Base-by-base conservation (phyloP, 2,797 vertebrate species). In the Dromococcyx pavoninus region DNA sequence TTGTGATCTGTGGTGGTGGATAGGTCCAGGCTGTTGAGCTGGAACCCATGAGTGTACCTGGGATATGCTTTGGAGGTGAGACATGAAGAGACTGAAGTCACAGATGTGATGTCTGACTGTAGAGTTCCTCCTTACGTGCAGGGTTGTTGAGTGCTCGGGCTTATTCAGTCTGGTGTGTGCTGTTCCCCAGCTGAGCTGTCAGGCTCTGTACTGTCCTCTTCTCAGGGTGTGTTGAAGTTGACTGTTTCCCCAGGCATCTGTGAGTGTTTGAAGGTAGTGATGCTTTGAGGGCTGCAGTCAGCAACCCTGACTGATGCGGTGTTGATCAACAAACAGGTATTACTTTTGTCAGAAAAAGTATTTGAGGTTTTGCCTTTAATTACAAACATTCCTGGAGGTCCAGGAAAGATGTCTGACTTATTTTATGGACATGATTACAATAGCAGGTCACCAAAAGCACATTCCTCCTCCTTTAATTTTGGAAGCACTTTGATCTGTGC, bases 401-500 rank as follows among this genome's bases (percentile, higher is more conserved):
- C 23, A 19, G 81, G 54, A 71, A 58, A 43, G 74, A 27, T 0
- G 2, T 39, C 39, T 61, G 77, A 2, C 17, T 53, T 41, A 1
- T 41, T 27, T 86, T 64, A 5, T 60, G 50, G 39, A 10, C 2
- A 25, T 70, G 78, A 41, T 37, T 44, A 56, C n/a, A 71, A 4
- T 21, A 39, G 14, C 58, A 25, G 53, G 17, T 62, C 74, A 15
- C 81, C 37, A 37, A 76, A 79, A 67, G 13, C 53, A 37, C 82
- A 7, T 82, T 73, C 35, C 50, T 86, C 44, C 22, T 30, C 48
- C 25, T 7, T 46, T 41, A n/a, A 53, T 67, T 85, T 82, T 37
- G 73, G 64, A 62, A 79, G 27, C 3, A 1, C 81, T 96, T 95
- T 92, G 62, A 82, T 93, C 81, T 46, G 13, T 65, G 62, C 51